Evolutionary conservation across 2,888 invertebrate genomes (phyloP).

Genomic region (Xestia ashworthii): DNA sequence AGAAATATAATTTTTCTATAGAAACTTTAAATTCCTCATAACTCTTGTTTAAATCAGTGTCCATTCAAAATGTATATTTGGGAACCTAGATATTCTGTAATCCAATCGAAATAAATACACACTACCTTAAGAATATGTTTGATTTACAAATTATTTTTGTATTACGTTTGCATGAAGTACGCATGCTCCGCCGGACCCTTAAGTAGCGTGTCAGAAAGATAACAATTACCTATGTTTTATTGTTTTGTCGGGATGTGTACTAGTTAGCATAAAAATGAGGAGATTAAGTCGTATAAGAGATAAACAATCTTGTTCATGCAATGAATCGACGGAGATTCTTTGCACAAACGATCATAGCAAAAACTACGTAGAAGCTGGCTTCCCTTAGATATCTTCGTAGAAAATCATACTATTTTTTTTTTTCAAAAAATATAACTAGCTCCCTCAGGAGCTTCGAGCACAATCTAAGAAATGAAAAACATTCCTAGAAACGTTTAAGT

Average conservation of each 20-base stretch:
- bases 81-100: too few species aligned
- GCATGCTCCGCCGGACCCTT: too few species aligned
- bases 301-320: not conserved
- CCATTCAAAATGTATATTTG: too few species aligned
- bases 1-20: too few species aligned
- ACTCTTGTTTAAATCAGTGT: too few species aligned
- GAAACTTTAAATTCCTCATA: too few species aligned
- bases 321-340: not conserved
- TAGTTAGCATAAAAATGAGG: not conserved
- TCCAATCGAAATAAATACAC: too few species aligned
- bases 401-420: not conserved
- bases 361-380: not conserved
- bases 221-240: not conserved
- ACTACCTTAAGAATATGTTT: too few species aligned
- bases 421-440: not conserved
- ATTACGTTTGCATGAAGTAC: too few species aligned
- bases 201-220: not conserved
- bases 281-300: not conserved
- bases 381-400: not conserved
- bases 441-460: not conserved
- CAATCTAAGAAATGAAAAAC: not conserved
- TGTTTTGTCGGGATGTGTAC: not conserved
- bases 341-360: not conserved
- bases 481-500: slow-evolving; percentile 14
- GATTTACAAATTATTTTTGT: too few species aligned